Percentiles rank a stretch among this genome's conserved stretches.
Conservation (phyloP, 2,888 invertebrate genomes). For the Agrilus mali region DNA sequence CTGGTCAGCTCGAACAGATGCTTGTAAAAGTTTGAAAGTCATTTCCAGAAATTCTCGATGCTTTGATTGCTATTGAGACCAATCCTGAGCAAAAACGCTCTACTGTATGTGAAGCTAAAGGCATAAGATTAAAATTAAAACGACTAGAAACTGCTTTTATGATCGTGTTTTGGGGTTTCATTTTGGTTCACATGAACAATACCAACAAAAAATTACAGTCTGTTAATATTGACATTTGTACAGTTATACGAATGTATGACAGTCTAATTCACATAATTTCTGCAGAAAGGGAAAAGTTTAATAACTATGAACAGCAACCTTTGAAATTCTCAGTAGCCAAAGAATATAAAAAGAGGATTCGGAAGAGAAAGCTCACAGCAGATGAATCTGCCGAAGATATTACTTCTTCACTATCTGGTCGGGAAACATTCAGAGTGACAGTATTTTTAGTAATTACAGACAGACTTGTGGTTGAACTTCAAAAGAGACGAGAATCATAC, state of each 20-base stretch:
- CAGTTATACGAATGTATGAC: constrained; percentile 1
- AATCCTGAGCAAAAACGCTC: not conserved
- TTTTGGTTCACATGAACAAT: constrained; percentile 1
- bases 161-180: constrained; percentile 1
- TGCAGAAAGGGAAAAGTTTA: not conserved
- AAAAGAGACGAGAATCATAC: too few species aligned
- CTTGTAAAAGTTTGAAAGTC: constrained; percentile 3
- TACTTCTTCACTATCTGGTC: not conserved
- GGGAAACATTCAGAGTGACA: constrained; percentile 1
- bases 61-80: not conserved
- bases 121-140: not conserved
- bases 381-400: constrained; percentile 1
- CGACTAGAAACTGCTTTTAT: not conserved
- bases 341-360: not conserved
- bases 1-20: constrained; percentile 8
- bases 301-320: not conserved
- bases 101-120: constrained; percentile 1
- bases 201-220: not conserved
- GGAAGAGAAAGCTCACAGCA: constrained; percentile 1
- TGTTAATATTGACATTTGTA: not conserved
- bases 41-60: constrained; percentile 1
- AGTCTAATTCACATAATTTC: constrained; percentile 2
- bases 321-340: not conserved
- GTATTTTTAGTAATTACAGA: not conserved
- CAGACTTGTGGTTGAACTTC: too few species aligned